Conservation (phyloP, 2,888 invertebrate species). For the Sesamia inferens region DNA sequence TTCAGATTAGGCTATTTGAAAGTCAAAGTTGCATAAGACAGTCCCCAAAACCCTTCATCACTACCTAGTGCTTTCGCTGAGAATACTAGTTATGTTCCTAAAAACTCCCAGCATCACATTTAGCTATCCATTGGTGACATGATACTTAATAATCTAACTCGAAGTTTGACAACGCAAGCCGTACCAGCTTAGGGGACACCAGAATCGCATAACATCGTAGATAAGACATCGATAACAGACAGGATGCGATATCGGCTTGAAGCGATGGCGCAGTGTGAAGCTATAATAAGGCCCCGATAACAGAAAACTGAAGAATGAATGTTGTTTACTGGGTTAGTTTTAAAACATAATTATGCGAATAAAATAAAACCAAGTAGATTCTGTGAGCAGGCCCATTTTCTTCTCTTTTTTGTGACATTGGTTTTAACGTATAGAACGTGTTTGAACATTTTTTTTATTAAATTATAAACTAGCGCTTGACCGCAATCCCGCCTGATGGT, state of each 20-base stretch:
- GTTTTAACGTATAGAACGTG: background rate
- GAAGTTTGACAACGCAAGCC: conserved; percentile 13
- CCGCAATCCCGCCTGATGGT: too few relatives aligned
- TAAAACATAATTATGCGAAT: background rate
- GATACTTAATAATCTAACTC: background rate
- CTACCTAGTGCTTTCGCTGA: too few relatives aligned
- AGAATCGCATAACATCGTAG: conserved; percentile 30
- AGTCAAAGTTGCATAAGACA: too few relatives aligned
- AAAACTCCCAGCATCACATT: background rate
- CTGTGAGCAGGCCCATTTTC: background rate
- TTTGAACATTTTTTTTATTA: too few relatives aligned
- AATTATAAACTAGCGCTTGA: too few relatives aligned
- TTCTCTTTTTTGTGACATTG: background rate
- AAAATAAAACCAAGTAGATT: background rate
- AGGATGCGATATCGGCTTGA: conserved; percentile 35
- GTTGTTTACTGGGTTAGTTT: background rate
- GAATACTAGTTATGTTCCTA: too few relatives aligned
- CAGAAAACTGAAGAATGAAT: background rate
- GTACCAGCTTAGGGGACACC: conserved; percentile 23
- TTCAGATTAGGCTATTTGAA: too few relatives aligned
- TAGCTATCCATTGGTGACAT: background rate
- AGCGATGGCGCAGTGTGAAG: conserved; percentile 22
- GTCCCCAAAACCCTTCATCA: too few relatives aligned
- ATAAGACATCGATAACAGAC: conserved; percentile 50
- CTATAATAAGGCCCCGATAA: conserved; percentile 1